Conservation (phyloP, 2,888 invertebrate species). For the Theretra japonica region DNA sequence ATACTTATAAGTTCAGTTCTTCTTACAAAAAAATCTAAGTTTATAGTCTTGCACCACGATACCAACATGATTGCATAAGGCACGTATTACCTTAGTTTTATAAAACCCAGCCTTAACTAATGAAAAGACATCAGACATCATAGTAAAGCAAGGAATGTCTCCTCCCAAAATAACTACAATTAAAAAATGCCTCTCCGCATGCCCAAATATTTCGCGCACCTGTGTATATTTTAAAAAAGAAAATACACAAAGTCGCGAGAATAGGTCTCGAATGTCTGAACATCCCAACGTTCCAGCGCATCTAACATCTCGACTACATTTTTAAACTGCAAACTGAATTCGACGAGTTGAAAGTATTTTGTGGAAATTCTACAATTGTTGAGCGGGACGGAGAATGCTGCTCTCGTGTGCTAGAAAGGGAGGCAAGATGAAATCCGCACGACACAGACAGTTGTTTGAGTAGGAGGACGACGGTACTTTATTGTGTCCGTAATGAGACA, state of each 20-base stretch:
- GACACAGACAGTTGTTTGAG: slow-evolving; percentile 48
- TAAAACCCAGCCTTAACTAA: too few relatives aligned
- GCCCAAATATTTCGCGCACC: too few relatives aligned
- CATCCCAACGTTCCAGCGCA: background rate
- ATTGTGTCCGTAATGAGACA: slow-evolving; percentile 61
- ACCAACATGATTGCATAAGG: too few relatives aligned
- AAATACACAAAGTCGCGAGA: slow-evolving; percentile 9
- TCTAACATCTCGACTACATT: slow-evolving; percentile 24
- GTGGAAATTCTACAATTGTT: slow-evolving; percentile 13
- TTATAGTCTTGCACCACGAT: too few relatives aligned
- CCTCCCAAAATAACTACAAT: too few relatives aligned
- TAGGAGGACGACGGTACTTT: slow-evolving; percentile 49
- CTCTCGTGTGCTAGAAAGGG: slow-evolving; percentile 2
- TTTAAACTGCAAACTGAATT: slow-evolving; percentile 27
- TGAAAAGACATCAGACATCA: too few relatives aligned
- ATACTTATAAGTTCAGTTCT: too few relatives aligned
- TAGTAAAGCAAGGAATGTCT: too few relatives aligned
- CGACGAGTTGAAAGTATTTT: slow-evolving; percentile 25
- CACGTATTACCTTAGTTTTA: too few relatives aligned
- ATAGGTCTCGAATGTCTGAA: background rate
- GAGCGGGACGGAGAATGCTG: background rate
- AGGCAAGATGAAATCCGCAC: slow-evolving; percentile 49
- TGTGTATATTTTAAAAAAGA: background rate
- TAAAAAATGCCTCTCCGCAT: too few relatives aligned
- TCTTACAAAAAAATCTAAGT: too few relatives aligned